Percentiles rank a stretch among this genome's conserved stretches.
Conservation (phyloP, 2,797 vertebrate genomes). For the Parotocinclus haroldoi region DNA sequence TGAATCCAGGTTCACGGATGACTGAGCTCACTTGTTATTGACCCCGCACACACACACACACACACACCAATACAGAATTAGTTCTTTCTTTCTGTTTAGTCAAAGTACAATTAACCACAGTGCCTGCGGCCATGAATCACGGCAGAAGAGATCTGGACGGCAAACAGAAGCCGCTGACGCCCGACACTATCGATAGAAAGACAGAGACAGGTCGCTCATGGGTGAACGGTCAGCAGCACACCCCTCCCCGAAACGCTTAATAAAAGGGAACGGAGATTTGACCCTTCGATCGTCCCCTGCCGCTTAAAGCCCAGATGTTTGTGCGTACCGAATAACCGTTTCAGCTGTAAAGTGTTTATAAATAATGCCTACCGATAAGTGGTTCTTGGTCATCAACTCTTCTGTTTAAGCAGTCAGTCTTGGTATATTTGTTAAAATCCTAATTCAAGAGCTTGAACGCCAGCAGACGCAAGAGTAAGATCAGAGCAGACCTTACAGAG, state of each 20-base stretch:
- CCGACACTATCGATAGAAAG: slow-evolving; percentile 5
- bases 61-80: slow-evolving; percentile 51
- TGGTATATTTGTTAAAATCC: too few relatives aligned
- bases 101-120: slow-evolving; percentile 81
- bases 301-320: not conserved
- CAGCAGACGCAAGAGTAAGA: too few relatives aligned
- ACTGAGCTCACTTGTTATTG: slow-evolving; percentile 32
- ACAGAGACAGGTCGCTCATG: slow-evolving; percentile 53
- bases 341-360: too few relatives aligned
- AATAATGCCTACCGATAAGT: too few relatives aligned
- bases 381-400: too few relatives aligned
- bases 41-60: slow-evolving; percentile 23
- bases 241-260: not conserved
- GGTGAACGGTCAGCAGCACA: slow-evolving; percentile 56
- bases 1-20: slow-evolving; percentile 40
- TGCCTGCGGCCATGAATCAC: slow-evolving; percentile 80
- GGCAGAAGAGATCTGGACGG: slow-evolving; percentile 70
- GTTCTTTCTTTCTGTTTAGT: slow-evolving; percentile 70
- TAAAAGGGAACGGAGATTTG: slow-evolving; percentile 8
- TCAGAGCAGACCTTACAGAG: too few relatives aligned
- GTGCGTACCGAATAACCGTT: too few relatives aligned
- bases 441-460: too few relatives aligned
- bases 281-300: slow-evolving; percentile 1
- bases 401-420: too few relatives aligned
- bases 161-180: slow-evolving; percentile 73